phyloP scores from a whole-genome alignment of 2,888 invertebrate species.

The Dastarcus helophoroides region DNA sequence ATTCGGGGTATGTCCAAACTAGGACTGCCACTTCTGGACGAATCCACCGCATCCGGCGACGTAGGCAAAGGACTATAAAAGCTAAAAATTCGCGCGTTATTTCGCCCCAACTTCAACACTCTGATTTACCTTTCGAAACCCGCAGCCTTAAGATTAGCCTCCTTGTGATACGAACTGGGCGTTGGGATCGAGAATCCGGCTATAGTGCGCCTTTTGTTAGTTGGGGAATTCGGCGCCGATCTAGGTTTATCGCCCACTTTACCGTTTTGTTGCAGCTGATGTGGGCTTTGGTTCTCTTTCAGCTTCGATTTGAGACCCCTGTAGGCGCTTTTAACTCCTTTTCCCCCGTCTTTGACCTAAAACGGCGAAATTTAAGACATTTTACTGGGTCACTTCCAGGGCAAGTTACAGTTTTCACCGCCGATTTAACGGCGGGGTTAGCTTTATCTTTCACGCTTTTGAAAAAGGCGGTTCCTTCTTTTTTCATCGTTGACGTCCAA shows the following conservation, averaged over 20 bases:
- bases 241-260: constrained; percentile 37
- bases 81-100: constrained; percentile 24
- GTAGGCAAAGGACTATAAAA: constrained; percentile 37
- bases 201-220: constrained; percentile 39
- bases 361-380: background rate
- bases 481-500: constrained; percentile 67
- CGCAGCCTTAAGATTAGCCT: constrained; percentile 30
- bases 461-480: constrained; percentile 72
- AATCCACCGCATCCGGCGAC: constrained; percentile 41
- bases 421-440: constrained; percentile 87
- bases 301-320: constrained; percentile 61
- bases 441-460: constrained; percentile 85
- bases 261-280: constrained; percentile 30
- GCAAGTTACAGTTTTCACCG: constrained; percentile 82
- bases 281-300: constrained; percentile 33
- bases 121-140: constrained; percentile 31
- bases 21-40: constrained; percentile 33
- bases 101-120: no score
- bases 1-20: constrained; percentile 39
- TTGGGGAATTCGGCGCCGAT: constrained; percentile 58
- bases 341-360: constrained; percentile 62
- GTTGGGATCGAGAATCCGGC: constrained; percentile 30
- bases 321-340: constrained; percentile 66
- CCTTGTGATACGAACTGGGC: constrained; percentile 33
- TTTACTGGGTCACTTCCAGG: background rate